Evolutionary conservation across 2,888 invertebrate species (phyloP).

Genomic region (Horisme vitalbata): DNA sequence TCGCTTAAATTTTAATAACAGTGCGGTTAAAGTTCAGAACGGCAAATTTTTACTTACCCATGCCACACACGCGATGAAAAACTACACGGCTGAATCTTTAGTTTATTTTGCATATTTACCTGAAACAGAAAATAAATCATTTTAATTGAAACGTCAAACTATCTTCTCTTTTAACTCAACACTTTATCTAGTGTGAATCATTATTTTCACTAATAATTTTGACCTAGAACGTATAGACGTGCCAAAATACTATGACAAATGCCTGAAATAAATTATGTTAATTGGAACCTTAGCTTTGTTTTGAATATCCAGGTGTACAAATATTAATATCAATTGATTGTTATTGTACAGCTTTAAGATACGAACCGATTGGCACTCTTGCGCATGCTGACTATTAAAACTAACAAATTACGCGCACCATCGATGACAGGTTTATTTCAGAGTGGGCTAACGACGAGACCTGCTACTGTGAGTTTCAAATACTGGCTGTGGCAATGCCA

Average conservation of each 20-base stretch:
- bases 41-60: constrained; percentile 12
- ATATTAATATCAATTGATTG: constrained; percentile 35
- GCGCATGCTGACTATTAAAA: constrained; percentile 30
- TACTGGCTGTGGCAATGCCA: neutral
- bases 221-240: constrained; percentile 15
- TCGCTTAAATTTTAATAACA: constrained; percentile 8
- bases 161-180: neutral
- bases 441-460: constrained; percentile 30
- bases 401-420: constrained; percentile 40
- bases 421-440: constrained; percentile 60
- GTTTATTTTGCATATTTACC: constrained; percentile 37
- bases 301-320: too few species aligned
- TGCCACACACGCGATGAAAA: constrained; percentile 3
- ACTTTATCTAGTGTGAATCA: constrained; percentile 1
- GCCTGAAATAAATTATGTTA: constrained; percentile 7
- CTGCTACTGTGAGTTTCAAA: constrained; percentile 10
- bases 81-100: constrained; percentile 1
- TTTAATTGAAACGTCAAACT: constrained; percentile 8
- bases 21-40: constrained; percentile 5
- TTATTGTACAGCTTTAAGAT: constrained; percentile 20
- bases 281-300: constrained; percentile 20
- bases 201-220: constrained; percentile 11
- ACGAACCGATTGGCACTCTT: constrained; percentile 50
- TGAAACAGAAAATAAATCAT: constrained; percentile 36
- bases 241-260: constrained; percentile 16